A percentile compares a stretch with the other conserved stretches of the same genome.
phyloP scores from a whole-genome alignment of 2,113 vertebrate genomes.

The Brachypteracias leptosomus region DNA sequence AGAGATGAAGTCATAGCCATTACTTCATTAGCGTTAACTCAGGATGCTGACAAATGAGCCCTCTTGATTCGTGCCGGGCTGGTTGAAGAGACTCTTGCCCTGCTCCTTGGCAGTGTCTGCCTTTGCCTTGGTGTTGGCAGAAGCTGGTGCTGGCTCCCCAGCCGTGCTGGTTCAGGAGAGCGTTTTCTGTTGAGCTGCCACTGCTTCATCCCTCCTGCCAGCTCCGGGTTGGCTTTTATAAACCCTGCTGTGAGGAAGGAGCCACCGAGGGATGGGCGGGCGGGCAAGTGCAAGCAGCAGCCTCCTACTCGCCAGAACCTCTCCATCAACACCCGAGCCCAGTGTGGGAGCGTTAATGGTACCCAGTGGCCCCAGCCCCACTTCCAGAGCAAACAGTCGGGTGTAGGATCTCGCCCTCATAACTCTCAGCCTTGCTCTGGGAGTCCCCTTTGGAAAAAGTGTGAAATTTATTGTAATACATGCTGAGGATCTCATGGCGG shows the following conservation, averaged over 20 bases:
- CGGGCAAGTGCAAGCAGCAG: background rate
- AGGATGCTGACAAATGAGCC: conserved; percentile 31
- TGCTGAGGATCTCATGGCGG: conserved; percentile 7
- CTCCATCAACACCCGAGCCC: background rate
- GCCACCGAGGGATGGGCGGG: background rate
- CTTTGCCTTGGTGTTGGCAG: background rate
- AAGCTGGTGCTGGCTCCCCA: rapidly evolving
- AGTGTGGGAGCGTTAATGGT: background rate
- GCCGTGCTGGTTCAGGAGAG: background rate
- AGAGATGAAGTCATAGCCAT: conserved; percentile 49
- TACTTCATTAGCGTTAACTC: conserved; percentile 19
- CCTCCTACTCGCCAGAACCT: background rate
- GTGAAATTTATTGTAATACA: conserved; percentile 51
- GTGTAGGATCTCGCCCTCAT: background rate
- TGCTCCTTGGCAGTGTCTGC: rapidly evolving
- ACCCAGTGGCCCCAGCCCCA: background rate
- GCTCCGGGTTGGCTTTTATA: background rate
- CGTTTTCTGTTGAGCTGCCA: background rate
- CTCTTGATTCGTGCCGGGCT: background rate
- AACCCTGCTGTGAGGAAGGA: background rate
- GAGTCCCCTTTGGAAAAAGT: conserved; percentile 31
- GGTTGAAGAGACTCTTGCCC: background rate
- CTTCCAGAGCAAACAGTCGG: background rate
- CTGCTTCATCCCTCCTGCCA: rapidly evolving
- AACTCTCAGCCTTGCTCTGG: background rate